Conservation (phyloP, 2,888 invertebrate species). For the Ichneumoninae sp. region DNA sequence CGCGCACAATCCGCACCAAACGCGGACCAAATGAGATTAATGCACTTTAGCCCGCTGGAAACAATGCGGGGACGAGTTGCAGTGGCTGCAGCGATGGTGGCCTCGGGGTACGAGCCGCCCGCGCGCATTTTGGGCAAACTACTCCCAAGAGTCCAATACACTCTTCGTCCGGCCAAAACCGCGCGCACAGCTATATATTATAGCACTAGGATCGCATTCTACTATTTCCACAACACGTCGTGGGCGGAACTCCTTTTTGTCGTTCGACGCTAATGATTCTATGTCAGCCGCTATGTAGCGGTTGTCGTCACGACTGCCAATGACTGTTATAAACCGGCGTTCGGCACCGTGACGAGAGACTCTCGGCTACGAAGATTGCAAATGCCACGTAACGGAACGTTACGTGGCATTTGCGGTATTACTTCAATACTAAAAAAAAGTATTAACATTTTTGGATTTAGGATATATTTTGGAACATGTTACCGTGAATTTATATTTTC, state of each 20-base stretch:
- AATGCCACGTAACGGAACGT: neutral
- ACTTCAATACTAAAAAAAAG: neutral
- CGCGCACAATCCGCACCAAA: conserved; percentile 44
- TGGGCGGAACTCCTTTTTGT: conserved; percentile 69
- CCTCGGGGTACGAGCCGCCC: neutral
- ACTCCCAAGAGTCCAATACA: conserved; percentile 75
- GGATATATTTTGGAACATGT: neutral
- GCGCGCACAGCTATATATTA: conserved; percentile 29
- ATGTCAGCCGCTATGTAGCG: conserved; percentile 13
- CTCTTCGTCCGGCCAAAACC: neutral
- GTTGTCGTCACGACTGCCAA: conserved; percentile 33
- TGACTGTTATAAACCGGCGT: conserved; percentile 2
- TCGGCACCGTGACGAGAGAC: neutral
- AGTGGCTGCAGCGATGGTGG: conserved; percentile 22
- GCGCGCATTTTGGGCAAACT: conserved; percentile 25
- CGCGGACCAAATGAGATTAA: conserved; percentile 73
- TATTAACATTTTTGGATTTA: neutral
- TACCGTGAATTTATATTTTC: no score
- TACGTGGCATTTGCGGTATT: neutral
- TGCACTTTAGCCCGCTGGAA: conserved; percentile 72
- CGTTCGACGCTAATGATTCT: conserved; percentile 70
- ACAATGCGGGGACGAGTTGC: conserved; percentile 67
- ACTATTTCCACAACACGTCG: conserved; percentile 66
- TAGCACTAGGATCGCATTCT: conserved; percentile 58
- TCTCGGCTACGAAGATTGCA: neutral